phyloP scores from a whole-genome alignment of 64 coral and sea anemone genomes.

The Trachythela sp. region DNA sequence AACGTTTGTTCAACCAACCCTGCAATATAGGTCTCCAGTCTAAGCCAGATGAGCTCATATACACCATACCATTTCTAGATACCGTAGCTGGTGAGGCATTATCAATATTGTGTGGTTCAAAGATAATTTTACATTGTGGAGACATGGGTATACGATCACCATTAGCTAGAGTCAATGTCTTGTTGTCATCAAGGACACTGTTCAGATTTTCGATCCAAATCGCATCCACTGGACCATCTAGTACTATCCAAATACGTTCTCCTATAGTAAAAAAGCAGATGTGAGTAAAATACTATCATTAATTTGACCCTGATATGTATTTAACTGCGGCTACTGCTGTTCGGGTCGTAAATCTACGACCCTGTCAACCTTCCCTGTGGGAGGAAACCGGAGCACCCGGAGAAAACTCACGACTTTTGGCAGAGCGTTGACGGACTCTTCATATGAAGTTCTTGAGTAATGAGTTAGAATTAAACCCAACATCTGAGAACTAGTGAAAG shows the following conservation, averaged over 20 bases:
- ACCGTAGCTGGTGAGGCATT: slow-evolving; percentile 94
- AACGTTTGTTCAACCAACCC: slow-evolving; percentile 95
- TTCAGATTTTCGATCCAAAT: slow-evolving; percentile 97
- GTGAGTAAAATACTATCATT: too few relatives aligned
- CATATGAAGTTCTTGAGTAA: too few relatives aligned
- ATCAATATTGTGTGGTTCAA: slow-evolving; percentile 95
- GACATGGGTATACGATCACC: slow-evolving; percentile 96
- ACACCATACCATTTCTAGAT: slow-evolving; percentile 99
- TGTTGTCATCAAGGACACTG: slow-evolving; percentile 92
- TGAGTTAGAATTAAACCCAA: too few relatives aligned
- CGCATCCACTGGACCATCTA: slow-evolving; percentile 88
- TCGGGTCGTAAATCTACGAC: too few relatives aligned
- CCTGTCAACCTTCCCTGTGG: too few relatives aligned
- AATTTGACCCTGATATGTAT: too few relatives aligned
- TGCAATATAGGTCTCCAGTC: slow-evolving; percentile 92
- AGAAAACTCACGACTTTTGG: too few relatives aligned
- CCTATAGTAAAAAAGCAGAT: slow-evolving; percentile 26
- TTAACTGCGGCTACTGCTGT: too few relatives aligned
- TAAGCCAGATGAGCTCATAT: slow-evolving; percentile 97
- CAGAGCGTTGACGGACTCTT: too few relatives aligned
- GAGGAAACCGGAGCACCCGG: too few relatives aligned
- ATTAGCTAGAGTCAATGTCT: slow-evolving; percentile 87
- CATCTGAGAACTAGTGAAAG: too few relatives aligned
- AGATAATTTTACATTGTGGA: slow-evolving; percentile 93
- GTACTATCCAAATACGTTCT: slow-evolving; percentile 87